phyloP scores from a whole-genome alignment of 2,888 invertebrate species.

The Drosophila emarginata region DNA sequence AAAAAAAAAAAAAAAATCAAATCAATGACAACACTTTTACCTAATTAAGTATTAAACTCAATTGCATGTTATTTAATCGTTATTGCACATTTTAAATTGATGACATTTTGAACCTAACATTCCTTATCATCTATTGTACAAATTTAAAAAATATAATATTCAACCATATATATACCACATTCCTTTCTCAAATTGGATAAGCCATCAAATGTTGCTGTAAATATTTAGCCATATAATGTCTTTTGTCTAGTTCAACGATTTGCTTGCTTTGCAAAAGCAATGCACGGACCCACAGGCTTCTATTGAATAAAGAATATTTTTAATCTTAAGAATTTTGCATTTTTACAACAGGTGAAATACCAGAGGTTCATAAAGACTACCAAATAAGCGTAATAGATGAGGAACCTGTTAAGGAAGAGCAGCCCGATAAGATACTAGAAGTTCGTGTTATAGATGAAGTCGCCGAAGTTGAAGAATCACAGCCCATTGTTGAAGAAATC shows the following conservation, averaged over 20 bases:
- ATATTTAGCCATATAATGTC: conserved; percentile 47
- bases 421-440: conserved; percentile 78
- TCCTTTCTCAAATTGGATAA: conserved; percentile 31
- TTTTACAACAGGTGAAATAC: conserved; percentile 73
- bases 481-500: conserved; percentile 77
- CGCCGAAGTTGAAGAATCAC: conserved; percentile 69
- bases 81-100: conserved; percentile 15
- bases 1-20: conserved; percentile 4
- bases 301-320: not conserved
- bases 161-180: conserved; percentile 12
- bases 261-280: conserved; percentile 66
- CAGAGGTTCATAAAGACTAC: conserved; percentile 80
- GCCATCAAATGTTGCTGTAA: conserved; percentile 51
- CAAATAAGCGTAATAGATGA: conserved; percentile 82
- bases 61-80: conserved; percentile 9
- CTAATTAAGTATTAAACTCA: not conserved
- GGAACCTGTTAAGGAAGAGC: conserved; percentile 79
- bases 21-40: conserved; percentile 28
- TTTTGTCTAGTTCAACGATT: conserved; percentile 53
- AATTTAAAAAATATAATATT: conserved; percentile 12
- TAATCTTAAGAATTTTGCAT: conserved; percentile 24
- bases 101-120: not conserved
- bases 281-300: conserved; percentile 51
- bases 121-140: conserved; percentile 24
- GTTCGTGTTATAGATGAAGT: conserved; percentile 76